phyloP scores from a whole-genome alignment of 1,140 invertebrate genomes.

The Ditylenchus dipsaci region DNA sequence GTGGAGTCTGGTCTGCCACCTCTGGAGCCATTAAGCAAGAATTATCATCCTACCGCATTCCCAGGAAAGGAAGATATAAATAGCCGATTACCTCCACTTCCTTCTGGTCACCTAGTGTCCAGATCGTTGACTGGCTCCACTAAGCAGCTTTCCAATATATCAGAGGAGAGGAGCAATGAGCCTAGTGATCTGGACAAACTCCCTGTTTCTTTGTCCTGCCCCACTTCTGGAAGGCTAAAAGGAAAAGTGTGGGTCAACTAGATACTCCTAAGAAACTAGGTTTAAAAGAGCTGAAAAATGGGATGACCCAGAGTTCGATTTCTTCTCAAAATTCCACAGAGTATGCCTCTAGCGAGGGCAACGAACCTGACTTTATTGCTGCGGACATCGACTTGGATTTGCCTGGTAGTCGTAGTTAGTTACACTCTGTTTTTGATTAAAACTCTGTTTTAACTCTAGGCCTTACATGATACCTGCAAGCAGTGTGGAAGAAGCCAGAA shows the following conservation, averaged over 20 bases:
- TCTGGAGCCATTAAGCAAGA: background rate
- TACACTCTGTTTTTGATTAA: no score
- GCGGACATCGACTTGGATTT: conserved; percentile 4
- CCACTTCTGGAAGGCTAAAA: background rate
- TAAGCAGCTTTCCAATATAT: background rate
- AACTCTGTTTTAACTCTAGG: background rate
- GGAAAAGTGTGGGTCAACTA: background rate
- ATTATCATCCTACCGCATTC: background rate
- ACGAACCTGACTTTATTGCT: background rate
- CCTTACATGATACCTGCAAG: background rate
- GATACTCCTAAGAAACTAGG: background rate
- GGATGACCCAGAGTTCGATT: background rate
- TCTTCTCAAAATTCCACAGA: background rate
- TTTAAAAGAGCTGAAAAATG: background rate
- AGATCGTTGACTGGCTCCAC: background rate
- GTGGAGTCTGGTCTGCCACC: background rate
- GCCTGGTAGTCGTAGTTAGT: background rate
- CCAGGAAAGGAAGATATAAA: background rate
- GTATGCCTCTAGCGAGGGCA: background rate
- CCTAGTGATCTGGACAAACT: background rate
- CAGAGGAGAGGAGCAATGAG: background rate
- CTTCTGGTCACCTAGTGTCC: background rate
- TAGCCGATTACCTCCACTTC: background rate
- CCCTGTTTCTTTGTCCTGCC: background rate
- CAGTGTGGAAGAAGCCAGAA: background rate